Percentiles rank a stretch among this genome's conserved stretches.
phyloP scores from a whole-genome alignment of 2,113 vertebrate genomes.

The Zeus faber region DNA sequence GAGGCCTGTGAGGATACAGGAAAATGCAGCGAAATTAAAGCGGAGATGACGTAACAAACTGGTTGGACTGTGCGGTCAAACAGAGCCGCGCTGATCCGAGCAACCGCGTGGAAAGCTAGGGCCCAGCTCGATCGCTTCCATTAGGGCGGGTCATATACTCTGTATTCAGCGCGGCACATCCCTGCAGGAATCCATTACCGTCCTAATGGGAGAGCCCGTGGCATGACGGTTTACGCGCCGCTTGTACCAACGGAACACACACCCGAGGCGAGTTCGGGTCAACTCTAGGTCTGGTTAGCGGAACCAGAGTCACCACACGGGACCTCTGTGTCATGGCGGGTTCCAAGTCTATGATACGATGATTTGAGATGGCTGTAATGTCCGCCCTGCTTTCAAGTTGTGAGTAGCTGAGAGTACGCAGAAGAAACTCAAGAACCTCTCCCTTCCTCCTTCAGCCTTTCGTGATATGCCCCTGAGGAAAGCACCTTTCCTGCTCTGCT shows the following conservation, averaged over 20 bases:
- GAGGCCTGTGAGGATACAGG: too few species aligned
- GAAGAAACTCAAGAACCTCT: too few species aligned
- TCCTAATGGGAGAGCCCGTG: not conserved
- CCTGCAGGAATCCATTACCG: constrained; percentile 7
- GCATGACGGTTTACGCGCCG: not conserved
- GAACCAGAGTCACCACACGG: not conserved
- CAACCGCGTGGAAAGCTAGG: not conserved
- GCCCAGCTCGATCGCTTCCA: not conserved
- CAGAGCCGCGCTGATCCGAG: not conserved
- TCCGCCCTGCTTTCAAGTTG: too few species aligned
- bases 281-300: not conserved
- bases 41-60: too few species aligned
- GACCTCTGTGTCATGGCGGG: too few species aligned
- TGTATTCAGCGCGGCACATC: not conserved
- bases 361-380: too few species aligned
- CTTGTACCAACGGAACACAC: not conserved
- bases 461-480: too few species aligned
- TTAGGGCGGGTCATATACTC: not conserved
- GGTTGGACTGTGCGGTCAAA: not conserved
- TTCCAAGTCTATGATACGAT: too few species aligned
- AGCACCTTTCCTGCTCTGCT: too few species aligned
- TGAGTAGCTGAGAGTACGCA: too few species aligned
- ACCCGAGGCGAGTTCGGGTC: not conserved
- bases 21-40: not conserved
- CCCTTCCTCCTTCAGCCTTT: too few species aligned